phyloP scores from a whole-genome alignment of 2,888 invertebrate genomes.

The Limnephilus marmoratus region DNA sequence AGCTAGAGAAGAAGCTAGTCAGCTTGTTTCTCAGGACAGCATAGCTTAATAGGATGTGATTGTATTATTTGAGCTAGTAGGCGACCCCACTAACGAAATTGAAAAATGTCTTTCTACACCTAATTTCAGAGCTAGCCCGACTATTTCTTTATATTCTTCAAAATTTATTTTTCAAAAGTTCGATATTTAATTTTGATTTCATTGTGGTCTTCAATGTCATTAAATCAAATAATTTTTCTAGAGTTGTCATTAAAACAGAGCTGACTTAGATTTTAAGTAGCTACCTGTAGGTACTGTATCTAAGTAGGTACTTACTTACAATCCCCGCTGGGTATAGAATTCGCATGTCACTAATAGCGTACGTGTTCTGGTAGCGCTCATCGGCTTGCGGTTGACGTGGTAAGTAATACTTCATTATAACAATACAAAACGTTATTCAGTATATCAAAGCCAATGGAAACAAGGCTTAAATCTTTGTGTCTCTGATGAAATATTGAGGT shows the following conservation, averaged over 20 bases:
- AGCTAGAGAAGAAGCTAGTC: too few species aligned
- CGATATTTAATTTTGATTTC: too few species aligned
- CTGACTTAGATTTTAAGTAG: background rate
- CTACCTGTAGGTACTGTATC: background rate
- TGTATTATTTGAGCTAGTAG: too few species aligned
- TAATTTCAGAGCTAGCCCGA: too few species aligned
- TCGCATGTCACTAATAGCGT: background rate
- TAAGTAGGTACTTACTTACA: background rate
- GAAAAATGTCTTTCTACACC: too few species aligned
- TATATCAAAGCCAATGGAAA: slow-evolving; percentile 25
- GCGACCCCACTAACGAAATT: too few species aligned
- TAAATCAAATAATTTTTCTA: background rate
- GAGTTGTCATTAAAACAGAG: background rate
- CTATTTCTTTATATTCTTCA: too few species aligned
- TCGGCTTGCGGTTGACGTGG: background rate
- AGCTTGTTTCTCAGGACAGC: too few species aligned
- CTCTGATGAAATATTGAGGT: background rate
- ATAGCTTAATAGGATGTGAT: too few species aligned
- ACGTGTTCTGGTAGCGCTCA: background rate
- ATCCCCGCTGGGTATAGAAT: background rate
- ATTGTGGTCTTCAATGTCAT: background rate
- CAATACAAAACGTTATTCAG: background rate
- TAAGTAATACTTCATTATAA: background rate
- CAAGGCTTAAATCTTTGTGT: background rate
- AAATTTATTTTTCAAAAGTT: too few species aligned